These are phyloP conservation scores for Toxotes chatareus DNA, from an alignment of 2,113 vertebrate genomes.

Conservation along the genomic window DNA sequence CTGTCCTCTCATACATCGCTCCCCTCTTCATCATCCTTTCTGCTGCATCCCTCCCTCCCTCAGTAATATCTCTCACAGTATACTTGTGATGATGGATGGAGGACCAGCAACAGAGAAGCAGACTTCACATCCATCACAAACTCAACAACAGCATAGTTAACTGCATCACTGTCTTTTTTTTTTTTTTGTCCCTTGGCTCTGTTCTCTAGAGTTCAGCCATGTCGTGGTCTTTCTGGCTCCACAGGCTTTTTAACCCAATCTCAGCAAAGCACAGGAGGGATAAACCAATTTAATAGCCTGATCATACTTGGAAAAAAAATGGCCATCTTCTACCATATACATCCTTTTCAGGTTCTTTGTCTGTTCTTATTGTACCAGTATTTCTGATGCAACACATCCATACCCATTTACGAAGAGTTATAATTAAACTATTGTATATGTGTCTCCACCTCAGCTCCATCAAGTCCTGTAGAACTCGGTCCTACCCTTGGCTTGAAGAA, in stretches of 20 bases:
- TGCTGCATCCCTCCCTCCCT: conserved; percentile 53
- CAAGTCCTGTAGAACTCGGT: conserved; percentile 86
- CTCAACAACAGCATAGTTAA: conserved; percentile 72
- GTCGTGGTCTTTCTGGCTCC: conserved; percentile 16
- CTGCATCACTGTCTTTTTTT: conserved; percentile 46
- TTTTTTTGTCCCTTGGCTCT: conserved; percentile 13
- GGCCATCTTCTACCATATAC: background rate
- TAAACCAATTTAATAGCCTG: background rate
- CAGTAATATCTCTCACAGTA: conserved; percentile 64
- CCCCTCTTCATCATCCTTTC: conserved; percentile 57
- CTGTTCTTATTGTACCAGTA: background rate
- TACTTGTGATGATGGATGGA: conserved; percentile 76
- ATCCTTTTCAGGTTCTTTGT: background rate
- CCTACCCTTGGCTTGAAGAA: conserved; percentile 97
- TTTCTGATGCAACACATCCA: background rate
- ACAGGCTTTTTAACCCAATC: conserved; percentile 22
- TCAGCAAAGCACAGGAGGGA: background rate
- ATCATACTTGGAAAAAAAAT: background rate
- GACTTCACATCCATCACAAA: conserved; percentile 74
- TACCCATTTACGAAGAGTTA: background rate
- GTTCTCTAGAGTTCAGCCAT: conserved; percentile 42
- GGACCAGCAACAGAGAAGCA: conserved; percentile 43
- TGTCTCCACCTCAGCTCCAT: conserved; percentile 28
- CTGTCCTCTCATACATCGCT: conserved; percentile 16
- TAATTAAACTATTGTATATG: background rate